Evolutionary conservation across 2,113 vertebrate species (phyloP).

Genomic region (Hypanus sabinus): DNA sequence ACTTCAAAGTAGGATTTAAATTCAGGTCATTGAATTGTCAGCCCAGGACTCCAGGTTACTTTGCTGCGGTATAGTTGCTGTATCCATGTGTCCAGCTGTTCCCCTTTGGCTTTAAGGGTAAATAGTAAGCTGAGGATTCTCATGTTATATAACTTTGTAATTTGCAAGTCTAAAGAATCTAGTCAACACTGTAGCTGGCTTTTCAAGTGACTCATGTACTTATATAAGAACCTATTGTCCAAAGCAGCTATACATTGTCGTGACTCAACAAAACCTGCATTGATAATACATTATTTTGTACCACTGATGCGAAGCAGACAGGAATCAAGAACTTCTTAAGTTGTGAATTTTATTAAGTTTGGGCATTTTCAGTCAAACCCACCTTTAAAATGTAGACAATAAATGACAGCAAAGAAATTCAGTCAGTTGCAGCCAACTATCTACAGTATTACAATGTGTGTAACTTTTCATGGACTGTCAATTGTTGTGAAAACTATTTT

Average conservation of each 20-base stretch:
- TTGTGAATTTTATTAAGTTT: neutral
- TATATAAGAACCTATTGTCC: neutral
- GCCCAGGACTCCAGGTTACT: no score
- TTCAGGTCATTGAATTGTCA: no score
- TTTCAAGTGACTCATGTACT: neutral
- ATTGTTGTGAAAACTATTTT: neutral
- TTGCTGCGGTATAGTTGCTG: no score
- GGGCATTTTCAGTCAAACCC: neutral
- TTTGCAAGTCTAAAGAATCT: neutral
- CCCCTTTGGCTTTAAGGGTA: no score
- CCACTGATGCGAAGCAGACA: neutral
- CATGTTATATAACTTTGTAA: neutral
- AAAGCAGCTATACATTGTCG: neutral
- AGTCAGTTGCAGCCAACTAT: neutral
- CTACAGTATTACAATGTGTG: neutral
- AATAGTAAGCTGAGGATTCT: neutral
- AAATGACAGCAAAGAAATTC: neutral
- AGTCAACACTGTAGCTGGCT: neutral
- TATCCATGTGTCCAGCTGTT: no score
- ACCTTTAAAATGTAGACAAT: neutral
- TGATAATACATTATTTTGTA: neutral
- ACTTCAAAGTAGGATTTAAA: no score
- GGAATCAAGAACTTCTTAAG: neutral
- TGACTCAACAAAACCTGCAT: neutral
- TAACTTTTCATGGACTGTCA: neutral